Percentiles rank a stretch among this genome's conserved stretches.
Conservation (phyloP, 2,797 vertebrate genomes). For the Halcyon badia region DNA sequence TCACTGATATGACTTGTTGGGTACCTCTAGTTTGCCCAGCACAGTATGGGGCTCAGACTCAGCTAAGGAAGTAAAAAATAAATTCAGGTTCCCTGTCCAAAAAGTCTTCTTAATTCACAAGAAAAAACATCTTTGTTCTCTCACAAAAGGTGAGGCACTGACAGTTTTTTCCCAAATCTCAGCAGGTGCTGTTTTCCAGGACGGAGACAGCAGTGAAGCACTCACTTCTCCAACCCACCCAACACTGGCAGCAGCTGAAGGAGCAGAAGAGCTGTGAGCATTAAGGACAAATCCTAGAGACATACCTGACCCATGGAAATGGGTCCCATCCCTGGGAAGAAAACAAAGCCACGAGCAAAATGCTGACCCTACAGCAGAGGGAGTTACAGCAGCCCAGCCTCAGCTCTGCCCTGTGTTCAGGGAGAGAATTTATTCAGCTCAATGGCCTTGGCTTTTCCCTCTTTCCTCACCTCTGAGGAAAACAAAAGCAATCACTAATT, state of each 20-base stretch:
- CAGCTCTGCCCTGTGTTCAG: background rate
- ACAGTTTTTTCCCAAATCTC: background rate
- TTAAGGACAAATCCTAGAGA: background rate
- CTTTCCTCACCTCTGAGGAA: background rate
- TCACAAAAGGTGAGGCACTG: background rate
- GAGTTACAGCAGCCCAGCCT: rapidly evolving
- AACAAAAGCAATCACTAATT: conserved; percentile 21
- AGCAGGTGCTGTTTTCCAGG: background rate
- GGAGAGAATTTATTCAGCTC: background rate
- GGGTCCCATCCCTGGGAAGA: background rate
- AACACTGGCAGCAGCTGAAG: background rate
- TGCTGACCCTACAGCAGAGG: rapidly evolving
- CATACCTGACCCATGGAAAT: background rate
- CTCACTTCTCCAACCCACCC: background rate
- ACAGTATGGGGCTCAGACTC: background rate
- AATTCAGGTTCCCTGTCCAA: background rate
- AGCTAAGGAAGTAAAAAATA: background rate
- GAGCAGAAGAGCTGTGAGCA: background rate
- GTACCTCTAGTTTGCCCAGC: background rate
- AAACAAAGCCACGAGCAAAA: background rate
- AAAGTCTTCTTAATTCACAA: background rate
- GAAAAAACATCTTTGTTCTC: background rate
- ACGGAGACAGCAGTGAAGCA: background rate
- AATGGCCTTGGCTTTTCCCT: background rate
- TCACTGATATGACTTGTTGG: background rate